These are phyloP conservation scores for Morpho achilles DNA, from an alignment of 2,888 invertebrate species.

Conservation along the genomic window DNA sequence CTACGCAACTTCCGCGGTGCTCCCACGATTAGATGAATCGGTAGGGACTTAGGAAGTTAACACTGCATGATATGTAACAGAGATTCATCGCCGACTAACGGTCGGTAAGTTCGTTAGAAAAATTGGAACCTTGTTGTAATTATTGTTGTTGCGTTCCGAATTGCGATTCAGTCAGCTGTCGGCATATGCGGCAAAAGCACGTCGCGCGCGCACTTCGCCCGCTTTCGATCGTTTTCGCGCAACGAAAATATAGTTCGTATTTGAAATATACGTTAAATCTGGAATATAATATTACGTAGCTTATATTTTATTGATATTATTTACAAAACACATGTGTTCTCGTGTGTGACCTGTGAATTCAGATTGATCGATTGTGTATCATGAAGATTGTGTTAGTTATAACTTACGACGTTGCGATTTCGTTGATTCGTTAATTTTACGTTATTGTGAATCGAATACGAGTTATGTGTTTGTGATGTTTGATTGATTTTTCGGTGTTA, in stretches of 20 bases:
- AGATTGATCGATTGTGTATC: conserved; percentile 24
- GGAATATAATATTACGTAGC: not conserved
- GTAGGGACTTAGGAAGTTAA: conserved; percentile 53
- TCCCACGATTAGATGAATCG: conserved; percentile 27
- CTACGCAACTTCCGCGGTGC: conserved; percentile 38
- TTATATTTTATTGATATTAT: not conserved
- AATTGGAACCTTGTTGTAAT: conserved; percentile 58
- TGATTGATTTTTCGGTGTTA: conserved; percentile 27
- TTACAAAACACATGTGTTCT: not conserved
- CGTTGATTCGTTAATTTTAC: conserved; percentile 23
- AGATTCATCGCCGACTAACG: conserved; percentile 31
- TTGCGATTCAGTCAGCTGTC: conserved; percentile 77
- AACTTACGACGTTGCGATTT: conserved; percentile 16
- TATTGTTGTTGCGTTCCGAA: conserved; percentile 61
- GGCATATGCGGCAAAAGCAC: conserved; percentile 66
- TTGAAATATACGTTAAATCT: conserved; percentile 21
- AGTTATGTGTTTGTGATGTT: conserved; percentile 34
- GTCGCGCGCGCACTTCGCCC: conserved; percentile 65
- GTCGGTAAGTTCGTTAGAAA: conserved; percentile 52
- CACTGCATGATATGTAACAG: conserved; percentile 38
- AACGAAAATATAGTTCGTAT: conserved; percentile 33
- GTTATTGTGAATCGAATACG: conserved; percentile 22
- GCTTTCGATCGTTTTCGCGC: conserved; percentile 35
- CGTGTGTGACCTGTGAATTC: conserved; percentile 17
- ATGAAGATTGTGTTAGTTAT: conserved; percentile 25